These are phyloP conservation scores for Bubo scandiacus DNA, from an alignment of 2,113 vertebrate species.

Conservation along the genomic window DNA sequence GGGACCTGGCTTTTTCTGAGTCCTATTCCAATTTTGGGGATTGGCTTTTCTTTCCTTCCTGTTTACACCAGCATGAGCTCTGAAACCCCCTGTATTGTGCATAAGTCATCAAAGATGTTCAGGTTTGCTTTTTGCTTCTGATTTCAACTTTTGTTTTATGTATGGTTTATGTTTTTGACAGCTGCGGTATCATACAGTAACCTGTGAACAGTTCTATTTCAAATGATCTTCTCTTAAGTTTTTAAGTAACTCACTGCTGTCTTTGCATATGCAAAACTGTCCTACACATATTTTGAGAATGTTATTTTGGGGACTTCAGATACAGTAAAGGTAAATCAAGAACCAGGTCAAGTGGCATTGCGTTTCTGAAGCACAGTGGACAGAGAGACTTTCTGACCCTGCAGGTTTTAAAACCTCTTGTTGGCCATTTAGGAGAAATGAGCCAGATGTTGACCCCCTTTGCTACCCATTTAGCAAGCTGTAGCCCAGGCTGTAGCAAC, in stretches of 20 bases:
- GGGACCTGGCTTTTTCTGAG: neutral
- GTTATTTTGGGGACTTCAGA: neutral
- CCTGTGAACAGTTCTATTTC: neutral
- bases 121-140: neutral
- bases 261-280: neutral
- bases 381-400: neutral
- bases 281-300: neutral
- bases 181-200: neutral
- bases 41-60: neutral
- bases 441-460: neutral
- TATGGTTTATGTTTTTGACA: neutral
- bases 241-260: neutral
- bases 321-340: neutral
- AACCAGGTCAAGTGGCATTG: neutral
- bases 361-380: neutral
- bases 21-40: neutral
- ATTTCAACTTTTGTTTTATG: neutral
- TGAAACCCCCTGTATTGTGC: neutral
- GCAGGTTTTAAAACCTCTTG: neutral
- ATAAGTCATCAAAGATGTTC: neutral
- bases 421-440: neutral
- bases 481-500: neutral
- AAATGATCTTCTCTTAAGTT: neutral
- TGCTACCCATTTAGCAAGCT: neutral
- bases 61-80: neutral